Base-by-base conservation (phyloP, 2,888 invertebrate species). In the Amphipyra tragopoginis region DNA sequence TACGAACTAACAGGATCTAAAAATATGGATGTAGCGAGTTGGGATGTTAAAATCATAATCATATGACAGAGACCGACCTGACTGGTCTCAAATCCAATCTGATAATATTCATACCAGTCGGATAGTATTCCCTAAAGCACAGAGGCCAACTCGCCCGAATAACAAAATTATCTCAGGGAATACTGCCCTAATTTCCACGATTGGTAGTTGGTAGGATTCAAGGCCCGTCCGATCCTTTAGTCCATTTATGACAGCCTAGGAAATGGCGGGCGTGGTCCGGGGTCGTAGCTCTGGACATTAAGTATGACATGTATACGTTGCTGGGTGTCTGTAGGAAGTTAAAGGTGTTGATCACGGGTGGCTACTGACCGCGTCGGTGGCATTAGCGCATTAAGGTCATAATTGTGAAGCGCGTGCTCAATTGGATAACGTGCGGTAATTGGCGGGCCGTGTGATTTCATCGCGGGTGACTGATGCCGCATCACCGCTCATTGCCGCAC, bases 351-450 rank as follows among this genome's bases (percentile, higher is more conserved):
- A 34, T 47, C 39, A 43, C 53, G 50, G 40, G 57, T 21, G 60
- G 60, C 48, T 36, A 13, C 47, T 43, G 56, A 59, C 43, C 68
- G 54, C 36, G 69, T 47, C 47, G 65, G 54, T 64, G 71, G 53
- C 69, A 84, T 84, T 80, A 81, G 63, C 74, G 74, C 84, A 85
- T 84, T 84, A 83, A 80, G 82, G 82, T 75, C 83, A 83, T 84
- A 86, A 86, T 86, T 82, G 83, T 68, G 75, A 77, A 78, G 82
- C 74, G 69, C 72, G 70, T 40, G 68, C 79, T 79, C 86, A 87
- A 88, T 84, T 86, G 86, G 81, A 82, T 84, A 84, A 86, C 82
- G 80, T 76, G 80, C 63, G 68, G 77, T 86, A 87, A 86, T 87
- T 85, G 85, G 71, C 80, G 73, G 73, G 64, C 59, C 81, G 84